These are phyloP conservation scores for Tenthredo scrophulariae DNA, from an alignment of 2,888 invertebrate genomes.

Conservation along the genomic window DNA sequence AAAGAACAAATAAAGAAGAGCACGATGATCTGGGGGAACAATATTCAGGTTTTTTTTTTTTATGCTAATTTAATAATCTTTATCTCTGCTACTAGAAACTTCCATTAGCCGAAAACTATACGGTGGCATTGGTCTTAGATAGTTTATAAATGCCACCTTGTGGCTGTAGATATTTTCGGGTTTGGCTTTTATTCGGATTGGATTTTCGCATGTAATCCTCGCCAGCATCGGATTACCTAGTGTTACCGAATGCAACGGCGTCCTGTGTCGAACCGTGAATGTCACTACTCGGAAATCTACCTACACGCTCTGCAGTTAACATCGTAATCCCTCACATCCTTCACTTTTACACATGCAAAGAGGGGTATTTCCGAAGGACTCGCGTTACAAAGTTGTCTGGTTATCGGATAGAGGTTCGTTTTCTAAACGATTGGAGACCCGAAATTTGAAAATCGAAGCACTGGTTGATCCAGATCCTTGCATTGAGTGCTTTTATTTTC, in stretches of 20 bases:
- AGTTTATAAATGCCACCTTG: neutral
- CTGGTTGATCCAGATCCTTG: no score
- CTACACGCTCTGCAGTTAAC: neutral
- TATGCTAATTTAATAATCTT: constrained; percentile 1
- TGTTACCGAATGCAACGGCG: neutral
- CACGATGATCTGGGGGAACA: neutral
- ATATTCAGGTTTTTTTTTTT: neutral
- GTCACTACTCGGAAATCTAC: neutral
- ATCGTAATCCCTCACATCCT: neutral
- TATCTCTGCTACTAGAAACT: constrained; percentile 10
- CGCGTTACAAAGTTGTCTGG: no score
- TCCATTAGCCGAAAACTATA: constrained; percentile 22
- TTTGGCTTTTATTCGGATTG: neutral
- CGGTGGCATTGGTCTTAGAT: neutral
- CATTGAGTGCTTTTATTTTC: no score
- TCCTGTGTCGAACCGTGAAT: neutral
- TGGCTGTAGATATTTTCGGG: neutral
- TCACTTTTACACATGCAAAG: neutral
- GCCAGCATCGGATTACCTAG: constrained; percentile 5
- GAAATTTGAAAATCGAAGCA: no score
- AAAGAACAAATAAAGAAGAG: constrained; percentile 2
- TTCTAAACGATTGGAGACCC: no score
- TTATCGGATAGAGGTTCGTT: no score
- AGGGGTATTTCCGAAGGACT: no score
- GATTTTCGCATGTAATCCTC: constrained; percentile 17